Conservation (phyloP, 2,888 invertebrate genomes). For the Temnothorax rugatulus region DNA sequence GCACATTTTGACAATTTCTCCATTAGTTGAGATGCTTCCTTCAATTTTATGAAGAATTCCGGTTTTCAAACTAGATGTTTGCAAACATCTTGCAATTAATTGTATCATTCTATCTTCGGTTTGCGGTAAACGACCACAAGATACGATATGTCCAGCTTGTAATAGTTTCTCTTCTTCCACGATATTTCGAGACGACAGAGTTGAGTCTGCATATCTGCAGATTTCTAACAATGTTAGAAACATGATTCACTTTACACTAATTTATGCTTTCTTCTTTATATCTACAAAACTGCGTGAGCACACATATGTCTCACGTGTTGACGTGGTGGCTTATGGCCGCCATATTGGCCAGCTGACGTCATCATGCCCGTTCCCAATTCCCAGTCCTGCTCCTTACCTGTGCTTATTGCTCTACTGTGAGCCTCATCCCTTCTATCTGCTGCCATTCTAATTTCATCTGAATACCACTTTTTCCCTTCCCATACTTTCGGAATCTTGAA, state of each 20-base stretch:
- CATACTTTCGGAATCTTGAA: no score
- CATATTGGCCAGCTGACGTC: not conserved
- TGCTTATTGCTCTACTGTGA: no score
- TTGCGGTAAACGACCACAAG: constrained; percentile 1
- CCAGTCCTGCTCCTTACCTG: no score
- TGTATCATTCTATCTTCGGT: not conserved
- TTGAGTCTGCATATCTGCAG: not conserved
- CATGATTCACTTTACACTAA: not conserved
- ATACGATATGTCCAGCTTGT: not conserved
- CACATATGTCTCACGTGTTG: not conserved
- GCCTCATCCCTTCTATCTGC: no score
- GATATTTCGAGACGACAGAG: not conserved
- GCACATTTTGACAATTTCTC: not conserved
- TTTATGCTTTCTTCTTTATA: not conserved
- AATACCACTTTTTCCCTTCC: no score
- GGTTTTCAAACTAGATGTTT: not conserved
- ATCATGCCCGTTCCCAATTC: no score
- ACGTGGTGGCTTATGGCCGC: not conserved
- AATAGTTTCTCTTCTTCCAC: not conserved
- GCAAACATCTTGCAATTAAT: constrained; percentile 4
- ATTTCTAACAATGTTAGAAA: constrained; percentile 12
- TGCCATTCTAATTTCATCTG: no score
- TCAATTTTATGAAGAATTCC: not conserved
- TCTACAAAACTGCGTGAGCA: not conserved
- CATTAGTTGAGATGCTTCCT: not conserved